Conservation (phyloP, 2,797 vertebrate species). For the Babyrousa celebensis region DNA sequence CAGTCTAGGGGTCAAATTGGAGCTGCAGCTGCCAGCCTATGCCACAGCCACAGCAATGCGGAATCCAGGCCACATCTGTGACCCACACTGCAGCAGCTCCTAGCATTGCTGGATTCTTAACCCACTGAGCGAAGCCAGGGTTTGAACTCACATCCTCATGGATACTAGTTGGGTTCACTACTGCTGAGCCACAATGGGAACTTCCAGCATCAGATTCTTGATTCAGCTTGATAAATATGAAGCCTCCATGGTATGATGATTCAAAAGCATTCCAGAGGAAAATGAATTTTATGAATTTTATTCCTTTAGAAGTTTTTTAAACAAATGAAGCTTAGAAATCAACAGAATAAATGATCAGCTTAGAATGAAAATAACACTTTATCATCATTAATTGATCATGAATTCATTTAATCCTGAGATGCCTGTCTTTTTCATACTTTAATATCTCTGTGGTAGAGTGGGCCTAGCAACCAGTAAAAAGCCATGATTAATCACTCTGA, state of each 20-base stretch:
- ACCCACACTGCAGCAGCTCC: too few species aligned
- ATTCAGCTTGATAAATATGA: background rate
- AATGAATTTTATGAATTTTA: background rate
- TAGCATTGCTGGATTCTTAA: too few species aligned
- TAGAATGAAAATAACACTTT: background rate
- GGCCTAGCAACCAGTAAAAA: background rate
- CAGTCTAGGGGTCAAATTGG: too few species aligned
- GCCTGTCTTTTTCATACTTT: background rate
- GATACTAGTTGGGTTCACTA: too few species aligned
- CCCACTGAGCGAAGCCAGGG: too few species aligned
- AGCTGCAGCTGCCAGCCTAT: too few species aligned
- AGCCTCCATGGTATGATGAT: background rate
- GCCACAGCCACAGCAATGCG: too few species aligned
- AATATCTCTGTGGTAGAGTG: background rate
- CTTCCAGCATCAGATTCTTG: background rate
- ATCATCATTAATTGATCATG: background rate
- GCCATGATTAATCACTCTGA: background rate
- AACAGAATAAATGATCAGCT: background rate
- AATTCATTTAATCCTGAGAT: background rate
- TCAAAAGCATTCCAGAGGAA: background rate
- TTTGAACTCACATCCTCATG: too few species aligned
- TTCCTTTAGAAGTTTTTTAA: background rate
- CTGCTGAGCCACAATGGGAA: too few species aligned
- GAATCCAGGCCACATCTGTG: too few species aligned
- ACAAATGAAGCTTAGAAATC: conserved; percentile 1